These are phyloP conservation scores for Celastrina argiolus DNA, from an alignment of 2,888 invertebrate species.

Conservation along the genomic window DNA sequence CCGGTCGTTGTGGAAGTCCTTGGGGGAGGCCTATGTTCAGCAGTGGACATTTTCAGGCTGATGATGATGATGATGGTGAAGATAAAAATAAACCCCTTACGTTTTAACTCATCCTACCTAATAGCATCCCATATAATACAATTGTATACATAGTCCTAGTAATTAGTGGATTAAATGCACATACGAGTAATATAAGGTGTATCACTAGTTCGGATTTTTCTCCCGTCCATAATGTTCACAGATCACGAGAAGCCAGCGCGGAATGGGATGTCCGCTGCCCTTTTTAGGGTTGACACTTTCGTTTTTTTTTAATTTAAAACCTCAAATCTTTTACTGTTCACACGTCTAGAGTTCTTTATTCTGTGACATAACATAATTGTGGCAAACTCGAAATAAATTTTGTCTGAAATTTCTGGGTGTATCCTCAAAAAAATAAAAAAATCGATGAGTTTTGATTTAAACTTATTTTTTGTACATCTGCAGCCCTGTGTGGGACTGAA, in stretches of 20 bases:
- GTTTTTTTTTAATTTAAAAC: background rate
- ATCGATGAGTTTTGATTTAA: background rate
- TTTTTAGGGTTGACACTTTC: slow-evolving; percentile 3
- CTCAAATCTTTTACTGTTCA: background rate
- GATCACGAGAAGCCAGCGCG: slow-evolving; percentile 33
- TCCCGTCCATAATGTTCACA: slow-evolving; percentile 33
- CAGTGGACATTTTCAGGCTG: no score
- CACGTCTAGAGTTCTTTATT: background rate
- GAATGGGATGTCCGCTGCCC: slow-evolving; percentile 28
- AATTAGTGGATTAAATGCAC: background rate
- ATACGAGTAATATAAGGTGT: slow-evolving; percentile 3
- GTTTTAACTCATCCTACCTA: no score
- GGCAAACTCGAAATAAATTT: background rate
- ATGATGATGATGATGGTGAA: no score
- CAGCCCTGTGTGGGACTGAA: slow-evolving; percentile 12
- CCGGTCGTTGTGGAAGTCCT: no score
- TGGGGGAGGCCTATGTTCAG: no score
- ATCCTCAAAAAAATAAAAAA: background rate
- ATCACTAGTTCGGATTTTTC: slow-evolving; percentile 10
- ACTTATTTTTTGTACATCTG: background rate
- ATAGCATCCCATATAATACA: background rate
- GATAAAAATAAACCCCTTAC: no score
- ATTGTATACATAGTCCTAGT: background rate
- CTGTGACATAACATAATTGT: background rate
- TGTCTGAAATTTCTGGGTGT: background rate